Evolutionary conservation across 2,113 vertebrate genomes (phyloP), one percentile per base, ranked within the genome.

Genomic region (Tragelaphus buxtoni): DNA sequence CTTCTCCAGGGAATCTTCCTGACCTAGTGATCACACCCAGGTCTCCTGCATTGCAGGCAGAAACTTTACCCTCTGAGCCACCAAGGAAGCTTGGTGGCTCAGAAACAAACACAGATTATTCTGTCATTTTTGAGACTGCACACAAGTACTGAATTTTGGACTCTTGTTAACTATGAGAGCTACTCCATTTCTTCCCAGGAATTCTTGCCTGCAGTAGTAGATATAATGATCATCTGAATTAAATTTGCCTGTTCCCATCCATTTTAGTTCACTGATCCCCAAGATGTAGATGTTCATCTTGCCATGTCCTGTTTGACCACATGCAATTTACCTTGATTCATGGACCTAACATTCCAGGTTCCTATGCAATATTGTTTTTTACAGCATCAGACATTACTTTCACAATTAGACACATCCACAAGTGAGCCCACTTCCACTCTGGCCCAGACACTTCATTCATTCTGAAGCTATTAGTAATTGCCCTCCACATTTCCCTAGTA

Each of bases 211-310:
- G 35, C 9, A 35, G 18, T 69, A 69, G 63, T 69, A 69, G 63
- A 35, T 35, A 69, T 35, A 69, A 69, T 69, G n/a, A 2, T 69
- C 65, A 69, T 35, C 65, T 69, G 65, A 69, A 69, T 35, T 35
- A 69, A 35, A 35, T 35, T 69, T 9, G 4, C 18, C n/a, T 0
- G 0, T 69, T 69, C n/a, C n/a, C 63, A 69, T 5, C 4, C 63
- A 69, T 69, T 56, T 56, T 69, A 69, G 63, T 35, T 69, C 63
- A 69, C 63, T 35, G 63, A 69, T 69, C 20, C 63, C 65, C 65
- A 69, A 35, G 65, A 69, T 69, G 65, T 35, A 69, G 17, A 69
- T 35, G 65, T 22, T 35, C 65, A 69, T 69, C 65, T 69, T 35
- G 18, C 18, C n/a, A 69, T 69, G 9, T 69, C 65, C 65, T 69